Percentiles rank a stretch among this genome's conserved stretches.
Evolutionary conservation across 2,888 invertebrate species (phyloP).

Genomic region (Bugulina stolonifera): DNA sequence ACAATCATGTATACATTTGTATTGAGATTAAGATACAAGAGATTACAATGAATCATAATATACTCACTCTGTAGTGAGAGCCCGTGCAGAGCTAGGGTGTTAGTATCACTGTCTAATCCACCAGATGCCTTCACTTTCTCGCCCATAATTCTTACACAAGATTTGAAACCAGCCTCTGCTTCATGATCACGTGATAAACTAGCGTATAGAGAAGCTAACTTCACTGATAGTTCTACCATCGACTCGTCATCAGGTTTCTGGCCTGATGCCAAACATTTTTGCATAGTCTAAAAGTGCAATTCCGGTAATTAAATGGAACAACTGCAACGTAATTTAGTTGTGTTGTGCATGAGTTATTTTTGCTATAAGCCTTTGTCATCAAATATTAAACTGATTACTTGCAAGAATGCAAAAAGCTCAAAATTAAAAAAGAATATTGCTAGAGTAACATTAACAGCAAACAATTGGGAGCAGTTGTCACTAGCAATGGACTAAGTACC

Average conservation of each 20-base stretch:
- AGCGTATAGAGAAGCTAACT: slow-evolving; percentile 24
- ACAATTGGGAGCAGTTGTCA: too few species aligned
- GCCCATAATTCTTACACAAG: background rate
- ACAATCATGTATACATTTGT: background rate
- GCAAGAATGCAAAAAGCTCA: too few species aligned
- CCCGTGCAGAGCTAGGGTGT: slow-evolving; percentile 24
- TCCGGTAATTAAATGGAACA: too few species aligned
- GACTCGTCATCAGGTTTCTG: slow-evolving; percentile 22
- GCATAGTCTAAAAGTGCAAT: too few species aligned
- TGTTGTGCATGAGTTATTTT: too few species aligned
- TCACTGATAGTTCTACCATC: slow-evolving; percentile 18
- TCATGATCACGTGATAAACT: background rate
- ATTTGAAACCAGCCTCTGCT: slow-evolving; percentile 19
- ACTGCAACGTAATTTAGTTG: too few species aligned
- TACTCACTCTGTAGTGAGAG: slow-evolving; percentile 1
- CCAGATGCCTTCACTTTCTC: background rate
- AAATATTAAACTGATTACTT: too few species aligned
- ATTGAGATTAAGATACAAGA: background rate
- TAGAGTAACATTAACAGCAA: too few species aligned
- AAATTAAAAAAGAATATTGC: too few species aligned
- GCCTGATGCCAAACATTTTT: slow-evolving; percentile 10
- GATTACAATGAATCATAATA: background rate
- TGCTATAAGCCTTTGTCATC: too few species aligned
- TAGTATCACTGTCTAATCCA: slow-evolving; percentile 14
- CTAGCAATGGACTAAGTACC: too few species aligned